A percentile compares a stretch with the other conserved stretches of the same genome.
phyloP scores from a whole-genome alignment of 1,140 invertebrate species.

The Hylyphantes graminicola region DNA sequence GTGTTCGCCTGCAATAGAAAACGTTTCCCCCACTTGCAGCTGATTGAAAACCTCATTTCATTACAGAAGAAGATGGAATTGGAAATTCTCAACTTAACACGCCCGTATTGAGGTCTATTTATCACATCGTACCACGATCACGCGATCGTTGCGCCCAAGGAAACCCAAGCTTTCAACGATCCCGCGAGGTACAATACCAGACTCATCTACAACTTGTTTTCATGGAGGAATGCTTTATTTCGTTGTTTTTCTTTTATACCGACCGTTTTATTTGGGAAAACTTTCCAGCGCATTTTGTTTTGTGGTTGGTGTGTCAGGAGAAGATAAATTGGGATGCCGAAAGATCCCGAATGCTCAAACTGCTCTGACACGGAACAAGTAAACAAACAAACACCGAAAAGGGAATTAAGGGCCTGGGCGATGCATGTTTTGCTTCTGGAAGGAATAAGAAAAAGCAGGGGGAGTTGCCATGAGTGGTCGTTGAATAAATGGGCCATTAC shows the following conservation, averaged over 20 bases:
- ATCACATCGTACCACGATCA: conserved; percentile 30
- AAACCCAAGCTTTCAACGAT: conserved; percentile 52
- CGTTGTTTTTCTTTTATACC: conserved; percentile 9
- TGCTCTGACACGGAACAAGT: conserved; percentile 16
- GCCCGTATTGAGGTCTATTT: conserved; percentile 22
- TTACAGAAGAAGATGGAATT: conserved; percentile 44
- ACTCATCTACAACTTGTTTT: conserved; percentile 58
- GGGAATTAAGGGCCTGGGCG: conserved; percentile 41
- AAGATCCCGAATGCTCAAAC: conserved; percentile 50
- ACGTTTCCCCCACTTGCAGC: neutral
- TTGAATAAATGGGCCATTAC: conserved; percentile 59
- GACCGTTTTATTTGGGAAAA: conserved; percentile 17
- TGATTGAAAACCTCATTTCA: conserved; percentile 56
- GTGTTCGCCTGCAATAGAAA: too few species aligned
- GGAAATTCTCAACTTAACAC: neutral
- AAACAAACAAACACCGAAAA: conserved; percentile 39
- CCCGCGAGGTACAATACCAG: neutral
- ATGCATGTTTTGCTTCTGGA: conserved; percentile 14
- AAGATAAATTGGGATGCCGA: conserved; percentile 57
- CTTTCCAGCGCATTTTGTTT: conserved; percentile 3
- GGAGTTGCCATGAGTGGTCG: conserved; percentile 36
- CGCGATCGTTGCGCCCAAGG: conserved; percentile 1
- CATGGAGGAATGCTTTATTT: conserved; percentile 13
- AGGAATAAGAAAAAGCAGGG: neutral
- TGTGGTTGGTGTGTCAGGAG: conserved; percentile 31